Base-by-base conservation (phyloP, 2,113 vertebrate species). In the Vidua chalybeata region DNA sequence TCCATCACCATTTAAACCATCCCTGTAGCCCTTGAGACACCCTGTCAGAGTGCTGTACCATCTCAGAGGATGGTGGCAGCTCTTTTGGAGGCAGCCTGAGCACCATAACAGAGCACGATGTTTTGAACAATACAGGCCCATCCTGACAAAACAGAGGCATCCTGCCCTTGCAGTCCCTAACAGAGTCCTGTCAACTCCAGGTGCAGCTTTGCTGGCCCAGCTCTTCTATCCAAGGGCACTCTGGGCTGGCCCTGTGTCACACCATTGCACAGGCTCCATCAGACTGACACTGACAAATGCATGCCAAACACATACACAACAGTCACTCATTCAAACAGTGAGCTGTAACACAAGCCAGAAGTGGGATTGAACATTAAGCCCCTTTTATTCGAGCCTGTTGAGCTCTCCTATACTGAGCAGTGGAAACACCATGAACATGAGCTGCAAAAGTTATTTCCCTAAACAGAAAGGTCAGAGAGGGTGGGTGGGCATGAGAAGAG, bases 41-140 rank as follows among this genome's bases (percentile, higher is more conserved):
- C 10, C 28, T 43, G 52, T 39, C 30, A 16, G 3, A 1, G 26
- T 55, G 67, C 79, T 69, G 24, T 31, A 37, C 23, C 51, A 14
- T 24, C 76, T 48, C 73, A 75, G 35, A 13, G 33, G 43, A n/a
- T 11, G 11, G 28, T 77, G 51, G 23, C 48, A 51, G 10, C 52
- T 63, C 45, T 85, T 75, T n/a, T 16, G 22, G 52, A 68, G 49
- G n/a, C 43, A 62, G n/a, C 17, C 61, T 59, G 84, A 80, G 54
- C 49, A 55, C 62, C 43, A 17, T 23, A 39, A 59, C 0, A 1
- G 48, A 71, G 48, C 37, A 28, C 55, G n/a, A 49, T 1, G 1
- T 55, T 86, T 41, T 46, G 43, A 90, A 54, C 2, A 1, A 14
- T 3, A 0, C 2, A 1, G 45, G 19, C 11, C 30, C 59, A 61